A percentile compares a stretch with the other conserved stretches of the same genome.
Evolutionary conservation across 2,888 invertebrate genomes (phyloP).

Genomic region (Stenodema calcarata): DNA sequence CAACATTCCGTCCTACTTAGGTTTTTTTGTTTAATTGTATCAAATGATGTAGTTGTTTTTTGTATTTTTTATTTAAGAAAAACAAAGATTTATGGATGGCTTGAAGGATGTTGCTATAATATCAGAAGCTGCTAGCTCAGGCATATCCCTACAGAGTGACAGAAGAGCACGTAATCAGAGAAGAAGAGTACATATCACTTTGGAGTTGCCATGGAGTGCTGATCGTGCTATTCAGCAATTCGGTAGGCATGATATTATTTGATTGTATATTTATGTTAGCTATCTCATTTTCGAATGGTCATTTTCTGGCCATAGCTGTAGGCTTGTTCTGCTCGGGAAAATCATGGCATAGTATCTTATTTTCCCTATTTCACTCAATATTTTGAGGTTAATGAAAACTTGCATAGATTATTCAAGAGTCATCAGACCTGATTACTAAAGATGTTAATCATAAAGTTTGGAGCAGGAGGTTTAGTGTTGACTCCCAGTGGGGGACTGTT

Average conservation of each 20-base stretch:
- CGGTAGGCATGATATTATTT: constrained; percentile 65
- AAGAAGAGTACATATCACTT: constrained; percentile 94
- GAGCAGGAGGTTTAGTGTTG: too few relatives aligned
- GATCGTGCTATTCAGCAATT: constrained; percentile 99
- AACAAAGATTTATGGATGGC: constrained; percentile 93
- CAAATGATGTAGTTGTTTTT: too few relatives aligned
- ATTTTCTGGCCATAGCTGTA: too few relatives aligned
- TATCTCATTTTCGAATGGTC: too few relatives aligned
- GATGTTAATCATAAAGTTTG: too few relatives aligned
- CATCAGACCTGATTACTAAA: too few relatives aligned
- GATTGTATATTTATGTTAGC: not conserved
- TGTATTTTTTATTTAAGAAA: constrained; percentile 63
- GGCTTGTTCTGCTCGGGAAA: too few relatives aligned
- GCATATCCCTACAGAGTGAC: constrained; percentile 96
- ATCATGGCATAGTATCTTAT: too few relatives aligned
- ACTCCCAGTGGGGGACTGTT: too few relatives aligned
- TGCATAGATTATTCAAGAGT: too few relatives aligned
- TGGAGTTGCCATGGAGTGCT: constrained; percentile 99
- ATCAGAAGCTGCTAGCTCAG: constrained; percentile 98
- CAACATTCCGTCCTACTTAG: too few relatives aligned
- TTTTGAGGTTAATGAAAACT: too few relatives aligned
- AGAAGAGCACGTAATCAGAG: constrained; percentile 91
- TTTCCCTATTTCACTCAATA: not conserved
- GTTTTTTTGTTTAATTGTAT: not conserved
- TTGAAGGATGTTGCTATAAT: constrained; percentile 98